Conservation (phyloP, 1,140 invertebrate species). For the Caerostris darwini region DNA sequence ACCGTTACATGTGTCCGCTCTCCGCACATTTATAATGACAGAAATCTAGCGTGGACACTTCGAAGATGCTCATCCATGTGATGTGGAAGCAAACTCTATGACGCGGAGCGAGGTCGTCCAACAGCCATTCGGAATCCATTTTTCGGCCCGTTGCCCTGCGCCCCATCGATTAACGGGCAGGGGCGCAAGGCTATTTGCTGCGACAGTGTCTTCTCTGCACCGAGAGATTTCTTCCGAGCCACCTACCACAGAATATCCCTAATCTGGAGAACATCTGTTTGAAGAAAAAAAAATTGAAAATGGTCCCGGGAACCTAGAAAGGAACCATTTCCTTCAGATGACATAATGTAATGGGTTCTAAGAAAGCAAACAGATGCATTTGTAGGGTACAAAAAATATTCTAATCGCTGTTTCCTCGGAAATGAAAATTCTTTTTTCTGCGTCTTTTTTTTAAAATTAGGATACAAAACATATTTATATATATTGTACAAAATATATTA, state of each 20-base stretch:
- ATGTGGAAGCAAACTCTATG: neutral
- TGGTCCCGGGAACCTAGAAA: neutral
- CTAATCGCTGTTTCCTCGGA: too few relatives aligned
- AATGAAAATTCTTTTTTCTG: too few relatives aligned
- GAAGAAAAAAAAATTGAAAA: neutral
- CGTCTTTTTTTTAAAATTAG: too few relatives aligned
- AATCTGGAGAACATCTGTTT: slow-evolving; percentile 3
- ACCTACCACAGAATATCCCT: neutral
- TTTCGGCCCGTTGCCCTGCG: slow-evolving; percentile 1
- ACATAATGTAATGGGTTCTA: too few relatives aligned
- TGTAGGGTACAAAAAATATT: too few relatives aligned
- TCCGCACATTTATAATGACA: too few relatives aligned
- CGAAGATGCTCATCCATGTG: neutral
- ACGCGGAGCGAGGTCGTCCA: neutral
- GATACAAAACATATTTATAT: too few relatives aligned
- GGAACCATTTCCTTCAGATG: neutral
- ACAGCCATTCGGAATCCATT: slow-evolving; percentile 32
- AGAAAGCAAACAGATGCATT: too few relatives aligned
- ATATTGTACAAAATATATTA: too few relatives aligned
- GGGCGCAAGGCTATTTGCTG: slow-evolving; percentile 9
- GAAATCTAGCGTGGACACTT: too few relatives aligned
- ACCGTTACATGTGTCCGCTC: too few relatives aligned
- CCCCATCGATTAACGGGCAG: slow-evolving; percentile 13
- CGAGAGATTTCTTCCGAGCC: neutral
- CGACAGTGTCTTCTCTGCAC: neutral